These are phyloP conservation scores for Caenorhabditis japonica DNA, from an alignment of 2,888 invertebrate genomes.

Conservation along the genomic window DNA sequence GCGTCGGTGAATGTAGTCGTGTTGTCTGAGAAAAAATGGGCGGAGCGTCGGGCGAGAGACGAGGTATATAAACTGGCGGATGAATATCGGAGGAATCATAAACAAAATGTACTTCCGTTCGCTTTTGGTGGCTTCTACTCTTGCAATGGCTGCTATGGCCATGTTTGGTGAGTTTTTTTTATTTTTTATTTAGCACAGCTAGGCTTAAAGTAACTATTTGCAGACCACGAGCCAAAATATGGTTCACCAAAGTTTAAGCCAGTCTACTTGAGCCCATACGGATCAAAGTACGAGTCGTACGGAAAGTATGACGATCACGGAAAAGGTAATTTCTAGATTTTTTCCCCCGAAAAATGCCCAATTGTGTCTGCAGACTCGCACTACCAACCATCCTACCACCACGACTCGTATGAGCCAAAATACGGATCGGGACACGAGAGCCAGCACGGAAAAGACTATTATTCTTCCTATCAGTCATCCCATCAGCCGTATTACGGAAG, in stretches of 20 bases:
- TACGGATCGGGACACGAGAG: conserved; percentile 27
- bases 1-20: neutral
- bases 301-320: conserved; percentile 36
- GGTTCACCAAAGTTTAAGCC: conserved; percentile 41
- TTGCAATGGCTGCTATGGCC: neutral
- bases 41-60: conserved; percentile 15
- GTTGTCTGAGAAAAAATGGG: conserved; percentile 4
- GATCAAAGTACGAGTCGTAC: conserved; percentile 40
- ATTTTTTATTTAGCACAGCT: neutral
- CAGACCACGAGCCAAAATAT: conserved; percentile 42
- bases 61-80: conserved; percentile 21
- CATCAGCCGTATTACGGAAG: conserved; percentile 46
- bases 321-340: conserved; percentile 7
- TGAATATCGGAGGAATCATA: conserved; percentile 1
- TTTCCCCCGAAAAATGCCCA: neutral
- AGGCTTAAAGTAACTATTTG: neutral
- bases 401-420: conserved; percentile 43
- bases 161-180: conserved; percentile 3
- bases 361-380: conserved; percentile 16
- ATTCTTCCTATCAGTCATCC: conserved; percentile 44
- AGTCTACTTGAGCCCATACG: conserved; percentile 43
- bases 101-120: conserved; percentile 8
- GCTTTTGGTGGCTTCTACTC: neutral
- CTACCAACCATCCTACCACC: conserved; percentile 43
- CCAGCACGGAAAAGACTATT: conserved; percentile 37